phyloP scores from a whole-genome alignment of 92 coral and sea anemone genomes.

The Epizoanthus rinbou region DNA sequence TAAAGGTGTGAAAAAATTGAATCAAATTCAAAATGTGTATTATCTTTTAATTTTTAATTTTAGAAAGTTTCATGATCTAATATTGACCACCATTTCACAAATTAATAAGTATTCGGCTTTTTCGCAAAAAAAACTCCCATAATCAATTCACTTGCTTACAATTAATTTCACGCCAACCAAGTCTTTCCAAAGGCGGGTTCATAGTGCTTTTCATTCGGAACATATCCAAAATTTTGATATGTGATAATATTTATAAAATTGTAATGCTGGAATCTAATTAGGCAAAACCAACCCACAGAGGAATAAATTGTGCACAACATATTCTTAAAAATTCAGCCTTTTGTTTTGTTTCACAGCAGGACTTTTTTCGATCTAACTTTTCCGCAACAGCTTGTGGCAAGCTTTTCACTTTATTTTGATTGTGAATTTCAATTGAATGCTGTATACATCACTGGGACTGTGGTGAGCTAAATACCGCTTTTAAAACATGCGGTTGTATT shows the following conservation, averaged over 20 bases:
- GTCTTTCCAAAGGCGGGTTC: conserved; percentile 9
- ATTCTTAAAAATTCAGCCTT: conserved; percentile 30
- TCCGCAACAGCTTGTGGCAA: conserved; percentile 14
- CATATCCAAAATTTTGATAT: background rate
- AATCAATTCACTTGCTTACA: background rate
- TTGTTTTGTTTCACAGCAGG: conserved; percentile 9
- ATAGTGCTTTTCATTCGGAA: conserved; percentile 18
- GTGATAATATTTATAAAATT: background rate
- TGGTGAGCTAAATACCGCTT: conserved; percentile 30
- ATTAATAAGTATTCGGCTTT: conserved; percentile 14
- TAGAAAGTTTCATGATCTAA: background rate
- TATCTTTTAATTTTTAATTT: background rate
- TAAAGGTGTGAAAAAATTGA: background rate
- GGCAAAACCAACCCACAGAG: background rate
- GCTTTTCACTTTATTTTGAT: conserved; percentile 4
- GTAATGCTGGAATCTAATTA: conserved; percentile 14
- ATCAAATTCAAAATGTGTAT: background rate
- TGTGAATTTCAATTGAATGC: conserved; percentile 12
- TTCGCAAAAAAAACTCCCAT: background rate
- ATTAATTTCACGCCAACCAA: background rate
- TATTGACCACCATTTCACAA: background rate
- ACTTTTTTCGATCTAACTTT: background rate
- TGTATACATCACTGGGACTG: conserved; percentile 23
- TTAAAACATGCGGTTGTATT: background rate
- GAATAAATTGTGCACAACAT: background rate